A percentile compares a stretch with the other conserved stretches of the same genome.
Evolutionary conservation across 2,797 vertebrate genomes (phyloP).

Genomic region (Oreonectes daqikongensis): DNA sequence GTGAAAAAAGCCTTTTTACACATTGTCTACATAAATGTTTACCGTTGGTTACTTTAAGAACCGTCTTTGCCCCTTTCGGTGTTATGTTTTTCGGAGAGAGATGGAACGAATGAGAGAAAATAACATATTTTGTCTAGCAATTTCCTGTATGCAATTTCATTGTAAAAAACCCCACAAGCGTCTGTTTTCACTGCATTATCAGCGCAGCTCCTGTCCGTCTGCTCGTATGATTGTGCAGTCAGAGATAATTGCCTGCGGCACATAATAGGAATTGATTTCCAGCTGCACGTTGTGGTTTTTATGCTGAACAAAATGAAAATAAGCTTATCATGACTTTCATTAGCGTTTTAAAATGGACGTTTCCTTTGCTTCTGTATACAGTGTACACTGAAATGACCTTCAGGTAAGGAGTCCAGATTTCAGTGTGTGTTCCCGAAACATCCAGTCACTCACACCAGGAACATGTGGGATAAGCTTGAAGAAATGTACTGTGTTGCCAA

Average conservation of each 20-base stretch:
- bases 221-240: background rate
- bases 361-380: conserved; percentile 58
- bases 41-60: conserved; percentile 24
- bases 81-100: conserved; percentile 17
- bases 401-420: conserved; percentile 55
- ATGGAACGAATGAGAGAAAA: background rate
- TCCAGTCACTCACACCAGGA: conserved; percentile 2
- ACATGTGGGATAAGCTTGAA: conserved; percentile 52
- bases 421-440: conserved; percentile 18
- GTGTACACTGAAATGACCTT: conserved; percentile 64
- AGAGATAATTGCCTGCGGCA: conserved; percentile 43
- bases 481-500: conserved; percentile 65
- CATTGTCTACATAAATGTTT: background rate
- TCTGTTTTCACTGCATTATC: background rate
- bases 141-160: conserved; percentile 52
- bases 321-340: conserved; percentile 4
- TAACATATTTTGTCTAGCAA: conserved; percentile 56
- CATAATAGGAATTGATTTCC: conserved; percentile 38
- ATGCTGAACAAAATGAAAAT: conserved; percentile 22
- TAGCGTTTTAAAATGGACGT: conserved; percentile 52
- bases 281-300: conserved; percentile 28
- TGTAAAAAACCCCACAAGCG: background rate
- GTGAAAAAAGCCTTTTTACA: background rate
- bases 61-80: conserved; percentile 4
- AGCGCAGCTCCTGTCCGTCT: conserved; percentile 8